These are phyloP conservation scores for Cyclophora punctaria DNA, from an alignment of 2,888 invertebrate species.

Conservation along the genomic window DNA sequence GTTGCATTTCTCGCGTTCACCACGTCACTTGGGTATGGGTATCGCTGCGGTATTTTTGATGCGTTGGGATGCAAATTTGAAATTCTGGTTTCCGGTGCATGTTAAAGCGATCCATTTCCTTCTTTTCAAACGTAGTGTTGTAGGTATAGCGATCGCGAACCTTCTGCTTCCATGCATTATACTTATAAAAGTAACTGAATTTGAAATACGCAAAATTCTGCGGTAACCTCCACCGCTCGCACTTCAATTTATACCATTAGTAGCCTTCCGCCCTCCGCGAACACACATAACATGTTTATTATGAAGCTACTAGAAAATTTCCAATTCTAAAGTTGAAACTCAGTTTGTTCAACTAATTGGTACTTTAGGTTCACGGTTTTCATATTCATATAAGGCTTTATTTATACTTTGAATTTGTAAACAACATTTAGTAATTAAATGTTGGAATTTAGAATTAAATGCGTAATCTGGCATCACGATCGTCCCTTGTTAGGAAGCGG, in stretches of 20 bases:
- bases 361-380: constrained; percentile 19
- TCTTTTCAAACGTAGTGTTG: constrained; percentile 30
- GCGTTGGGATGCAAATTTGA: constrained; percentile 41
- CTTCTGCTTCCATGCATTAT: constrained; percentile 32
- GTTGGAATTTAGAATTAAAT: constrained; percentile 19
- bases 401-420: constrained; percentile 13
- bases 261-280: constrained; percentile 48
- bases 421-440: constrained; percentile 11
- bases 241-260: constrained; percentile 67
- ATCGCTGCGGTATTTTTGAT: constrained; percentile 30
- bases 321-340: constrained; percentile 35
- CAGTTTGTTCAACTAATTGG: constrained; percentile 35
- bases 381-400: constrained; percentile 13
- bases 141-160: constrained; percentile 43
- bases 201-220: constrained; percentile 66
- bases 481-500: constrained; percentile 27
- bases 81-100: constrained; percentile 42
- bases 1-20: constrained; percentile 11
- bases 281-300: constrained; percentile 41
- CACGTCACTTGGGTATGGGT: constrained; percentile 18
- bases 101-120: constrained; percentile 49
- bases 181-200: constrained; percentile 52
- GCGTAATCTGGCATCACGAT: constrained; percentile 29
- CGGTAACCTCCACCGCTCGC: constrained; percentile 52
- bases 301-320: constrained; percentile 29